A percentile compares a stretch with the other conserved stretches of the same genome.
Evolutionary conservation across 37 sponge, comb jelly and placozoan genomes (phyloP).

Genomic region (Oscarella lobularis): DNA sequence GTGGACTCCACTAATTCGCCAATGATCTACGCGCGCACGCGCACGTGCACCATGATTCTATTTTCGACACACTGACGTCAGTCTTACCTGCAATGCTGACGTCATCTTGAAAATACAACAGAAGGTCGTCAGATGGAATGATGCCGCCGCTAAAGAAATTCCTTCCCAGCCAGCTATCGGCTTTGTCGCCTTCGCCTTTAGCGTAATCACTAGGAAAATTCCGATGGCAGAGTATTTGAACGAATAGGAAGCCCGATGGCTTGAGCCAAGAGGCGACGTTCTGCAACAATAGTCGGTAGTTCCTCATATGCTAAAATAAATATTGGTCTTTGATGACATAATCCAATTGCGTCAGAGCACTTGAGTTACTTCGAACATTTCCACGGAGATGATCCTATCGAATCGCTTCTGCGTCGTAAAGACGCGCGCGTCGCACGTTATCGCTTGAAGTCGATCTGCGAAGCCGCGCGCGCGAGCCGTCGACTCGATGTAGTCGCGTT

Average conservation of each 20-base stretch:
- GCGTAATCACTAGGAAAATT: conserved; percentile 1
- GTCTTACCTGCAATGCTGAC: background rate
- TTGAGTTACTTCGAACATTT: conserved; percentile 19
- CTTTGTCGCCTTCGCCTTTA: background rate
- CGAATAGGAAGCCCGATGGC: conserved; percentile 4
- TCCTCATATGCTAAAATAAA: conserved; percentile 9
- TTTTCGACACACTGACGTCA: background rate
- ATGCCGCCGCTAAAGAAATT: conserved; percentile 14
- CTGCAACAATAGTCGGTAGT: background rate
- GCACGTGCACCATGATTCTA: background rate
- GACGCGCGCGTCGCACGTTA: background rate
- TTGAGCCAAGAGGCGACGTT: conserved; percentile 8
- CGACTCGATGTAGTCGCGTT: background rate
- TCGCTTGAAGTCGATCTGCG: background rate
- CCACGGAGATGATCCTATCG: conserved; percentile 12
- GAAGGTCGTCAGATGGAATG: conserved; percentile 15
- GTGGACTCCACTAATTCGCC: conserved; percentile 12
- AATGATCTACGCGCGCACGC: background rate
- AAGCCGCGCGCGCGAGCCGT: conserved; percentile 6
- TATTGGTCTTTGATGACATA: conserved; percentile 5
- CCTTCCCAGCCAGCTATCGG: conserved; percentile 1
- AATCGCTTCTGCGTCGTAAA: conserved; percentile 1
- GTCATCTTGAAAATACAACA: conserved; percentile 14
- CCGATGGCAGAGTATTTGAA: conserved; percentile 17
- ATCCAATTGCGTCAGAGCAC: background rate